Base-by-base conservation (phyloP, 1,140 invertebrate genomes). In the Himalopsyche phryganea region DNA sequence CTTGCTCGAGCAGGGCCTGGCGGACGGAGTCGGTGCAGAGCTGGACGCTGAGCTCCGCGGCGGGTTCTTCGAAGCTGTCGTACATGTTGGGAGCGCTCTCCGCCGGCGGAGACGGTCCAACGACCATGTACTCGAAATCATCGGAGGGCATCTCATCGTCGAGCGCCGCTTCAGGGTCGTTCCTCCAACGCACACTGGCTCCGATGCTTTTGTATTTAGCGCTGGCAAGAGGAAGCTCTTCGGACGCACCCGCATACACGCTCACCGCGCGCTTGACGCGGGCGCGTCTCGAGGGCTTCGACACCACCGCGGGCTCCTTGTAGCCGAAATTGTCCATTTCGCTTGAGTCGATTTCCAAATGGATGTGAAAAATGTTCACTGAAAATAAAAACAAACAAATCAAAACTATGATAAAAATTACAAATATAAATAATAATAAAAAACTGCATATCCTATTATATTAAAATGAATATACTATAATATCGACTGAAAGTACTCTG, bases 31-130 rank as follows among this genome's bases (percentile, higher is more conserved):
- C 87, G 58, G 81, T 81, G 70, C 84, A 89, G 51, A 90, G 85
- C 63, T 85, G 84, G 50, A 89, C 81, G 61, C 83, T 86, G 59
- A 89, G 73, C 53, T 89, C 88, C 54, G 81, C 80, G 9, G 80
- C 81, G 6, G 83, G 85, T 66, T 85, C 85, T 65, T 88, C 85
- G 68, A 85, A 85, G 73, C 85, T 88, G 67, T 87, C 80, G 75
- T 87, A 87, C 77, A 88, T 85, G 63, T 85, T 85, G 58, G 85
- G 85, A 6, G 85, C 84, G 67, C 85, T 86, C 69, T 87, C 86
- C 40, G 85, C 82, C 1, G 85, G 85, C 9, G 85, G 85, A 13
- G 86, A 85, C 33, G 84, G 85, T 20, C 86, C 86, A 60, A 83
- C 86, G 66, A 86, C 84, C 77, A 88, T 85, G 70, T 83, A 87